A percentile compares a stretch with the other conserved stretches of the same genome.
phyloP scores from a whole-genome alignment of 2,113 vertebrate genomes.

The Cyprinodon brontotheroides region DNA sequence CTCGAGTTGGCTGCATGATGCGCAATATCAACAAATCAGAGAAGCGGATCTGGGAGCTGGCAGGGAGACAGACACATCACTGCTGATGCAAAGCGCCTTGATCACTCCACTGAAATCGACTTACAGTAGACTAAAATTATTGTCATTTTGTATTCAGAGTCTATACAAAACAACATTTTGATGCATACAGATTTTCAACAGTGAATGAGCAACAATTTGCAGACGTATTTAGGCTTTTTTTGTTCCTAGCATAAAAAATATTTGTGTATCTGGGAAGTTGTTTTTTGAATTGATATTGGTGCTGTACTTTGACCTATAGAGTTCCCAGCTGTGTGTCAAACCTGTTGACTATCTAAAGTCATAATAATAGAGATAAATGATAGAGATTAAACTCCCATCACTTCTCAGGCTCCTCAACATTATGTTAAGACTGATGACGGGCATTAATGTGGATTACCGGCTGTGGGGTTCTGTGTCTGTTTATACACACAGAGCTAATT shows the following conservation, averaged over 20 bases:
- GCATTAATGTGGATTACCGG: conserved; percentile 40
- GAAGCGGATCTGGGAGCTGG: no score
- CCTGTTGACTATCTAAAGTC: conserved; percentile 17
- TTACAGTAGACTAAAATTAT: neutral
- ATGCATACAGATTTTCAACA: no score
- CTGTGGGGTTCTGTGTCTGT: conserved; percentile 31
- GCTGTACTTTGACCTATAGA: neutral
- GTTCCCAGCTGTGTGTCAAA: conserved; percentile 14
- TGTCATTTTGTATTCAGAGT: no score
- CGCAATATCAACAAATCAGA: no score
- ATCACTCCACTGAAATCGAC: neutral
- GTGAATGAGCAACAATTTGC: no score
- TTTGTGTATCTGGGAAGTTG: neutral
- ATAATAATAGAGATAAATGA: conserved; percentile 66
- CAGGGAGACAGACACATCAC: no score
- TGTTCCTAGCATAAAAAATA: neutral
- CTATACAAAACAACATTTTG: no score
- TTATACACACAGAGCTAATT: conserved; percentile 31
- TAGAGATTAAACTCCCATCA: conserved; percentile 57
- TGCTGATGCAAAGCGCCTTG: no score
- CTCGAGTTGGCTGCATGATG: no score
- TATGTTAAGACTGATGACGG: conserved; percentile 48
- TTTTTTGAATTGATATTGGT: neutral
- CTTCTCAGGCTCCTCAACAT: conserved; percentile 27
- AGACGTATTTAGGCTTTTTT: neutral